Evolutionary conservation across 2,888 invertebrate genomes (phyloP).

Genomic region (Cheiracanthium punctorium): DNA sequence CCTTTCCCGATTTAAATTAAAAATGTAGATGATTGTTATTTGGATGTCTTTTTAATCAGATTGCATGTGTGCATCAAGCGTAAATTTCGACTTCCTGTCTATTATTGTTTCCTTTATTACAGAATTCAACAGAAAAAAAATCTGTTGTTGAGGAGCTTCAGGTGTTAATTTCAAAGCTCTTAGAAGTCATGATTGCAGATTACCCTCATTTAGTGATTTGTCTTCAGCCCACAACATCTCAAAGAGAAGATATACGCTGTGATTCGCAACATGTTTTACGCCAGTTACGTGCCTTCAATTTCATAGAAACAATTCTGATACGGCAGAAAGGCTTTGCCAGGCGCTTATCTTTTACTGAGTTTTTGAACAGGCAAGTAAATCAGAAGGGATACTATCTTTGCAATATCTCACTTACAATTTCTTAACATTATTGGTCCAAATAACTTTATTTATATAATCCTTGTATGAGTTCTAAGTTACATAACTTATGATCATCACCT

Average conservation of each 20-base stretch:
- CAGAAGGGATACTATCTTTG: too few species aligned
- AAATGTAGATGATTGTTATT: too few species aligned
- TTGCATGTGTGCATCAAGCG: too few species aligned
- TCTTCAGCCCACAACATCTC: conserved; percentile 16
- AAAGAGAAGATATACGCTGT: conserved; percentile 24
- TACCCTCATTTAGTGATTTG: conserved; percentile 64
- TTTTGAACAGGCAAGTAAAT: conserved; percentile 54
- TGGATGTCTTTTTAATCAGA: too few species aligned
- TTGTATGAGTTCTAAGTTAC: background rate
- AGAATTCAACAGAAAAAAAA: background rate
- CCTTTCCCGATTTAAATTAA: too few species aligned
- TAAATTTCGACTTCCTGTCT: too few species aligned
- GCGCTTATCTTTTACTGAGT: conserved; percentile 50
- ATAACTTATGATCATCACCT: background rate
- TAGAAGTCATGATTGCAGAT: conserved; percentile 45
- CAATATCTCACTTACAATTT: too few species aligned
- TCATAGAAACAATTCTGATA: conserved; percentile 53
- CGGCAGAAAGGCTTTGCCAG: conserved; percentile 58
- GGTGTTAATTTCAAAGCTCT: conserved; percentile 7
- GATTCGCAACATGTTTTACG: conserved; percentile 29
- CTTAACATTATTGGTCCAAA: too few species aligned
- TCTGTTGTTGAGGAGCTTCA: conserved; percentile 23
- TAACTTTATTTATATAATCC: too few species aligned
- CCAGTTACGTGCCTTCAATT: conserved; percentile 46
- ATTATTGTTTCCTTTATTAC: too few species aligned